These are phyloP conservation scores for Subacronicta megacephala DNA, from an alignment of 2,888 invertebrate species.

Conservation along the genomic window DNA sequence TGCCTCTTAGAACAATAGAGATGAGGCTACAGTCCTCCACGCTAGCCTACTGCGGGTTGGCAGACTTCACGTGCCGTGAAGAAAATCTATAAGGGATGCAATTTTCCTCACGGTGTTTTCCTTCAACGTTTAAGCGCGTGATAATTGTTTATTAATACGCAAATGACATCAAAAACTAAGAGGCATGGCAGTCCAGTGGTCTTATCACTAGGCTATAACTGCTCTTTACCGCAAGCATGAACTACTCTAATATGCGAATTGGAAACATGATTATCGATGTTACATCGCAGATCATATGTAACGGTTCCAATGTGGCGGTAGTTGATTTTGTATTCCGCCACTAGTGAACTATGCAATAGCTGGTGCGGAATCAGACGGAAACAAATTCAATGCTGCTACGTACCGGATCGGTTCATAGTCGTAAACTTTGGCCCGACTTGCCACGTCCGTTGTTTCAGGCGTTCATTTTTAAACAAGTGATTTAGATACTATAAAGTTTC, in stretches of 20 bases:
- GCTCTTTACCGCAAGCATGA: conserved; percentile 9
- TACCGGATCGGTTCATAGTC: conserved; percentile 73
- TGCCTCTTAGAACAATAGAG: no score
- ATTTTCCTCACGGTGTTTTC: no score
- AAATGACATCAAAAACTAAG: no score
- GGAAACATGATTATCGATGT: conserved; percentile 49
- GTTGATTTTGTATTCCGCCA: conserved; percentile 73
- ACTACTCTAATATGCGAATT: conserved; percentile 27
- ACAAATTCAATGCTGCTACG: conserved; percentile 76
- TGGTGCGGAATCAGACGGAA: conserved; percentile 72
- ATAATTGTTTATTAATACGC: no score
- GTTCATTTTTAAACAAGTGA: conserved; percentile 81
- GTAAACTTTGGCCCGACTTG: conserved; percentile 76
- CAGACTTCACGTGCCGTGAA: no score
- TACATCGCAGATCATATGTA: conserved; percentile 63
- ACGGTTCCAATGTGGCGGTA: conserved; percentile 64
- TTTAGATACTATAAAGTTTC: conserved; percentile 74
- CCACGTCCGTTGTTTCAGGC: conserved; percentile 70
- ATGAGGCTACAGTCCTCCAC: no score
- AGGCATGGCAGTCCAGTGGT: no score
- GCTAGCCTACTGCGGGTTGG: no score
- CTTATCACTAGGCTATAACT: no score
- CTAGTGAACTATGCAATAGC: conserved; percentile 78
- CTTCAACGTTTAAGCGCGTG: no score
- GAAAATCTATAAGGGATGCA: no score